phyloP scores from a whole-genome alignment of 2,888 invertebrate genomes.

The Tryphoninae sp. region DNA sequence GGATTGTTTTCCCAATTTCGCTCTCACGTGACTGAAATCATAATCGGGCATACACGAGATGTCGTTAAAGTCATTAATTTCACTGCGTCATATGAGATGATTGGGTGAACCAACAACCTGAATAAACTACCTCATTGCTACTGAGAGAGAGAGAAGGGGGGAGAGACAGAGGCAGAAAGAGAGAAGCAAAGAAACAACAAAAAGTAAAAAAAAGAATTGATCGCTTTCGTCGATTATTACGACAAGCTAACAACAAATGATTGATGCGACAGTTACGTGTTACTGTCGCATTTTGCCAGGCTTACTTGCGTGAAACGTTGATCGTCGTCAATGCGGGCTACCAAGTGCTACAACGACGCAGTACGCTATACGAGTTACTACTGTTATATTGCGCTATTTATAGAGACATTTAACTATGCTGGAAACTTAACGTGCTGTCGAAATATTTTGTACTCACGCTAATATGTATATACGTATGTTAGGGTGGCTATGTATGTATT shows the following conservation, averaged over 20 bases:
- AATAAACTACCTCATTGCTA: background rate
- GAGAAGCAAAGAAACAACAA: background rate
- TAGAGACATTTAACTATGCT: conserved; percentile 29
- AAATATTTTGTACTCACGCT: conserved; percentile 26
- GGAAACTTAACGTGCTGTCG: conserved; percentile 18
- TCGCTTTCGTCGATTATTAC: conserved; percentile 53
- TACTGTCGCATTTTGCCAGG: conserved; percentile 35
- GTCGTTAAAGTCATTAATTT: conserved; percentile 49
- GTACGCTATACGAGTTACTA: no score
- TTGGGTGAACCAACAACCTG: conserved; percentile 16
- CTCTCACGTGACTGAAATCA: conserved; percentile 23
- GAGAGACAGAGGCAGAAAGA: background rate
- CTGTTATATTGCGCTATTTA: conserved; percentile 35
- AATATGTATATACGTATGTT: conserved; percentile 3
- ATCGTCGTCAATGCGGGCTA: conserved; percentile 38
- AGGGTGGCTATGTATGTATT: no score
- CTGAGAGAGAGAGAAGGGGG: background rate
- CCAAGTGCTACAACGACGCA: conserved; percentile 21
- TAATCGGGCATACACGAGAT: conserved; percentile 41
- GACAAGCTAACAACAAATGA: conserved; percentile 48
- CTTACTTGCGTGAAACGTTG: conserved; percentile 40
- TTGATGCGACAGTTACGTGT: conserved; percentile 62
- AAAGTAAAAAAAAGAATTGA: conserved; percentile 35
- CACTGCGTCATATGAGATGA: conserved; percentile 8
- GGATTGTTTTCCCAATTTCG: conserved; percentile 8